Conservation (phyloP, 2,888 invertebrate species). For the Drosophila merina region DNA sequence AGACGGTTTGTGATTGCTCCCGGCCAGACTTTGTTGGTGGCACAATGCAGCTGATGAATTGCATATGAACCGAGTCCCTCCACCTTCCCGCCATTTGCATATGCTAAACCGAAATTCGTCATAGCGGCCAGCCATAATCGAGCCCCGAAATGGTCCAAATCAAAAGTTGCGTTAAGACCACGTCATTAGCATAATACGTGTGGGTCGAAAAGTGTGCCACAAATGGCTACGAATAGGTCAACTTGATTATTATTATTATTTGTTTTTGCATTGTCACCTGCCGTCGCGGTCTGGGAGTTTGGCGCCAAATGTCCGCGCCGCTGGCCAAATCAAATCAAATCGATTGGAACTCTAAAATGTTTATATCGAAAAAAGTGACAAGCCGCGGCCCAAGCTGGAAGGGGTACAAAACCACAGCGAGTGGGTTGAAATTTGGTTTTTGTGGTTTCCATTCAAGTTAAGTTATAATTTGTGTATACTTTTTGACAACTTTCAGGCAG, state of each 20-base stretch:
- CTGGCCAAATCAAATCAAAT: constrained; percentile 54
- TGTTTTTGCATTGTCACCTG: constrained; percentile 67
- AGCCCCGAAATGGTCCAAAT: constrained; percentile 21
- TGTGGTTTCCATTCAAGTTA: constrained; percentile 66
- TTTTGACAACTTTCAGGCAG: constrained; percentile 68
- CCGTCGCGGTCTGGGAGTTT: constrained; percentile 45
- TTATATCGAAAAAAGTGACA: constrained; percentile 19
- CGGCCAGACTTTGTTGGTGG: constrained; percentile 71
- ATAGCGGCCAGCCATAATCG: constrained; percentile 51
- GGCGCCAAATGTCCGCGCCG: constrained; percentile 62
- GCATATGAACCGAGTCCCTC: constrained; percentile 25
- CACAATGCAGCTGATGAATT: constrained; percentile 72
- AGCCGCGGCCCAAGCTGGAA: neutral
- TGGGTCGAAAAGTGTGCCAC: constrained; percentile 66
- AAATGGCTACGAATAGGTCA: constrained; percentile 51
- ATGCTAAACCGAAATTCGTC: constrained; percentile 52
- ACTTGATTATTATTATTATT: constrained; percentile 42
- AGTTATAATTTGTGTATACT: constrained; percentile 73
- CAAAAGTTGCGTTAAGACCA: constrained; percentile 40
- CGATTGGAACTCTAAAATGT: constrained; percentile 52
- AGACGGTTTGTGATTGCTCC: constrained; percentile 29
- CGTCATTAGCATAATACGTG: constrained; percentile 61
- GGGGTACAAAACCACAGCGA: constrained; percentile 36
- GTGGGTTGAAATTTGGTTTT: constrained; percentile 39
- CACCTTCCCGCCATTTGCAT: constrained; percentile 18